These are phyloP conservation scores for Sialia sialis DNA, from an alignment of 2,113 vertebrate genomes.

Conservation along the genomic window DNA sequence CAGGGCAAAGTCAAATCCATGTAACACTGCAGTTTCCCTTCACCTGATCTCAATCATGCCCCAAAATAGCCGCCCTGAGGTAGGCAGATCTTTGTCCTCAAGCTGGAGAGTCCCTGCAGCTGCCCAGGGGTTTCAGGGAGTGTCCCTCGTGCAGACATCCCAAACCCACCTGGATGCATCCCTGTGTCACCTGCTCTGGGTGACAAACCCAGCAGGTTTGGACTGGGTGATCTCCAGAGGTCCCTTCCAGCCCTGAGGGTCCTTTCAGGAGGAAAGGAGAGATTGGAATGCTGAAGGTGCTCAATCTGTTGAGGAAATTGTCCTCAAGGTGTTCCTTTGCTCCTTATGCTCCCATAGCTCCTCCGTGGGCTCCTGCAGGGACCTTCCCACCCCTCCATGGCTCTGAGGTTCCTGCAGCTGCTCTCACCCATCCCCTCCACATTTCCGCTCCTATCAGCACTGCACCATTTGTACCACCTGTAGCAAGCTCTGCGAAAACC, in stretches of 20 bases:
- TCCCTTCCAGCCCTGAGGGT: not conserved
- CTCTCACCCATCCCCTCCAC: not conserved
- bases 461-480: rapidly evolving
- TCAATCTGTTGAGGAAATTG: not conserved
- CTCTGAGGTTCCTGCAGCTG: not conserved
- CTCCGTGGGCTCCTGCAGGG: not conserved
- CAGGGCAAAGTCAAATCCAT: not conserved
- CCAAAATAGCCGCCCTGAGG: rapidly evolving
- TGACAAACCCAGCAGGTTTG: no score
- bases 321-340: rapidly evolving
- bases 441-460: not conserved
- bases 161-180: not conserved
- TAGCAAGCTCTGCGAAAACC: not conserved
- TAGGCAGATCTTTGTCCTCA: not conserved
- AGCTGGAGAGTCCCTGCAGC: not conserved
- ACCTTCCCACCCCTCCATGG: rapidly evolving
- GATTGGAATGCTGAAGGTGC: not conserved
- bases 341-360: rapidly evolving
- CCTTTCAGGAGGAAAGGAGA: not conserved
- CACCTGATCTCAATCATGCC: rapidly evolving
- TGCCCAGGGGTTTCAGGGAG: not conserved
- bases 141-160: not conserved
- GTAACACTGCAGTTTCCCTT: rapidly evolving
- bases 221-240: not conserved
- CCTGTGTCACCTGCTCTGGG: not conserved